Evolutionary conservation across 2,113 vertebrate genomes (phyloP).

Genomic region (Lagopus leucura): DNA sequence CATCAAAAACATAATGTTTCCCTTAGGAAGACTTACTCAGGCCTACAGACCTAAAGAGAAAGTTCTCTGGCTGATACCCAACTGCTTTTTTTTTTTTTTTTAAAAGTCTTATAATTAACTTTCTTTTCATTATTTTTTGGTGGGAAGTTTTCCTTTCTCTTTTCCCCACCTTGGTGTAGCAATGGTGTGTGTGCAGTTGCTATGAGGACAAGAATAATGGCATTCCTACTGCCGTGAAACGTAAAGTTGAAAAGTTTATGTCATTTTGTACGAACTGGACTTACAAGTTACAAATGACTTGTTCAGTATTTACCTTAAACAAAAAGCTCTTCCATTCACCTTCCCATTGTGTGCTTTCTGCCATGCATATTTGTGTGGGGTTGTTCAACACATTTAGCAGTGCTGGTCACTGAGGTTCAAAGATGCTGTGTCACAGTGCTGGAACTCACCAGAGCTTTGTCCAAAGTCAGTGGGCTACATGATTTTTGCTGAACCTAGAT

Average conservation of each 20-base stretch:
- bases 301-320: not conserved
- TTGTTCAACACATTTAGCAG: not conserved
- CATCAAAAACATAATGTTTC: not conserved
- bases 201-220: not conserved
- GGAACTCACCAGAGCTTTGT: not conserved
- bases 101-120: not conserved
- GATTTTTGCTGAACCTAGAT: not conserved
- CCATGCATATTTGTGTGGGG: not conserved
- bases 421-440: not conserved
- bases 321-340: not conserved
- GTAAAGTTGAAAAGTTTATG: not conserved
- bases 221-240: not conserved
- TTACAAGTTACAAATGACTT: not conserved
- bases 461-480: not conserved
- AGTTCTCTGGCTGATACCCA: constrained; percentile 14
- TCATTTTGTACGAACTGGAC: not conserved
- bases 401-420: not conserved
- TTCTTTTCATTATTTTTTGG: not conserved
- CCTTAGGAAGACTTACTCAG: constrained; percentile 35
- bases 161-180: not conserved
- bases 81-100: not conserved
- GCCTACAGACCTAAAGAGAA: not conserved
- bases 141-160: not conserved
- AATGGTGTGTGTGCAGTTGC: not conserved
- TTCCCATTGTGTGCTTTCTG: not conserved